phyloP scores from a whole-genome alignment of 2,113 vertebrate genomes.

The Aphyosemion australe region DNA sequence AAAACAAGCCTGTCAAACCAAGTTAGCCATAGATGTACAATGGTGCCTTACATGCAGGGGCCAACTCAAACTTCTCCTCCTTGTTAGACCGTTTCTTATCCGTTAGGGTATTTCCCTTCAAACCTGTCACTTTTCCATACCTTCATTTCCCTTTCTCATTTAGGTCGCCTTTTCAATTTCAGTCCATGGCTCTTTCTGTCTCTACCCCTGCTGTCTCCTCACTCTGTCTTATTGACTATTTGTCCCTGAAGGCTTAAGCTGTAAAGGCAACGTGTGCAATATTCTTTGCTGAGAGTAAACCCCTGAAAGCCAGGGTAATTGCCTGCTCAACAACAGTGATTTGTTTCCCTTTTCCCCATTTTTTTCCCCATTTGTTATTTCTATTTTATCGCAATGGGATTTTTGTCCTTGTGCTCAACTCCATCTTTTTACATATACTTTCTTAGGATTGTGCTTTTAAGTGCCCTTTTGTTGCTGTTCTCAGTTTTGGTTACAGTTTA shows the following conservation, averaged over 20 bases:
- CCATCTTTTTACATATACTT: not conserved
- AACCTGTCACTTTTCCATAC: conserved; percentile 23
- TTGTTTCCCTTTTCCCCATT: conserved; percentile 7
- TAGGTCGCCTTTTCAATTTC: conserved; percentile 5
- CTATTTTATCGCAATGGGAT: conserved; percentile 12
- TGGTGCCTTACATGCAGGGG: conserved; percentile 57
- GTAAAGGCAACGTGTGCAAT: conserved; percentile 41
- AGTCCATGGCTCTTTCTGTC: not conserved
- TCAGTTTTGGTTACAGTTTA: conserved; percentile 30
- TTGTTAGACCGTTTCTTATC: conserved; percentile 33
- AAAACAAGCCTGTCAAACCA: conserved; percentile 66
- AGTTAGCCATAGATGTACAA: conserved; percentile 65
- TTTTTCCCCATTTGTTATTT: conserved; percentile 9
- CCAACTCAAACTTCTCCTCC: conserved; percentile 43
- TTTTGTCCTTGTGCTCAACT: not conserved
- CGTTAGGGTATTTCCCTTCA: conserved; percentile 32
- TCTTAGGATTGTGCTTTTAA: conserved; percentile 15
- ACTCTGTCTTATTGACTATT: conserved; percentile 33
- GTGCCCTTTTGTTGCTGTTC: conserved; percentile 12
- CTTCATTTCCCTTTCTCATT: conserved; percentile 2
- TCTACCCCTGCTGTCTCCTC: not conserved
- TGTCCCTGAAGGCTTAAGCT: conserved; percentile 22
- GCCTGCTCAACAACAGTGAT: conserved; percentile 25
- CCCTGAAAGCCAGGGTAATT: conserved; percentile 23
- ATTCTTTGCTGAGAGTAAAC: conserved; percentile 28